Conservation (phyloP, 2,888 invertebrate genomes). For the Vandiemenella viatica region DNA sequence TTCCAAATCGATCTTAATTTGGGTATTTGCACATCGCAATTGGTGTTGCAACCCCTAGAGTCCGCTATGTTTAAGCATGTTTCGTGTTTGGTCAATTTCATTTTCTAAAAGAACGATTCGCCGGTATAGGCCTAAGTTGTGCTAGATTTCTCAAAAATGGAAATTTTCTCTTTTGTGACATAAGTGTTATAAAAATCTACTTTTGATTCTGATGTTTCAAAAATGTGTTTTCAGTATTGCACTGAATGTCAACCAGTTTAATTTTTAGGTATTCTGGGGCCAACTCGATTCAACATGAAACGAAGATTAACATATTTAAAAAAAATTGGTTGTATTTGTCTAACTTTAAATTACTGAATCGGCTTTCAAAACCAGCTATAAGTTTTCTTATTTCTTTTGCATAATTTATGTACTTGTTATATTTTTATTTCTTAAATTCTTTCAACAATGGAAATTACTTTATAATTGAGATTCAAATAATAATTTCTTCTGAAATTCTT, state of each 20-base stretch:
- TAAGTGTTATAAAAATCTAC: conserved; percentile 12
- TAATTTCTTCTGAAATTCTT: no score
- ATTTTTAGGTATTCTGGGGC: no score
- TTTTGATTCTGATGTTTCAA: conserved; percentile 13
- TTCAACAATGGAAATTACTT: conserved; percentile 13
- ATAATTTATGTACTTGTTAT: conserved; percentile 11
- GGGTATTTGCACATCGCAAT: conserved; percentile 15
- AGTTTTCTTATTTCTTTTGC: conserved; percentile 14
- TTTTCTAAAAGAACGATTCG: conserved; percentile 12
- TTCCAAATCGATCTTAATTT: conserved; percentile 7
- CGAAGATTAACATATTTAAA: conserved; percentile 7
- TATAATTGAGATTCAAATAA: no score
- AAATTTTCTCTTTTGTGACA: conserved; percentile 12
- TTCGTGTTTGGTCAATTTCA: conserved; percentile 10
- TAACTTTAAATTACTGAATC: conserved; percentile 13
- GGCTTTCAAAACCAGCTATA: conserved; percentile 13
- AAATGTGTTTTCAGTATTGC: conserved; percentile 11
- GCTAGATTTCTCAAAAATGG: conserved; percentile 10
- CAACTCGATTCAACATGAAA: no score
- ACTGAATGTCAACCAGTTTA: conserved; percentile 9
- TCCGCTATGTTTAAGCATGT: conserved; percentile 13
- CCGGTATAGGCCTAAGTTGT: conserved; percentile 11
- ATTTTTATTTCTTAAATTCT: conserved; percentile 11
- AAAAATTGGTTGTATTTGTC: conserved; percentile 11
- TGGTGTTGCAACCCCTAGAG: conserved; percentile 14